These are phyloP conservation scores for Caradrina kadenii DNA, from an alignment of 2,888 invertebrate genomes.

Conservation along the genomic window DNA sequence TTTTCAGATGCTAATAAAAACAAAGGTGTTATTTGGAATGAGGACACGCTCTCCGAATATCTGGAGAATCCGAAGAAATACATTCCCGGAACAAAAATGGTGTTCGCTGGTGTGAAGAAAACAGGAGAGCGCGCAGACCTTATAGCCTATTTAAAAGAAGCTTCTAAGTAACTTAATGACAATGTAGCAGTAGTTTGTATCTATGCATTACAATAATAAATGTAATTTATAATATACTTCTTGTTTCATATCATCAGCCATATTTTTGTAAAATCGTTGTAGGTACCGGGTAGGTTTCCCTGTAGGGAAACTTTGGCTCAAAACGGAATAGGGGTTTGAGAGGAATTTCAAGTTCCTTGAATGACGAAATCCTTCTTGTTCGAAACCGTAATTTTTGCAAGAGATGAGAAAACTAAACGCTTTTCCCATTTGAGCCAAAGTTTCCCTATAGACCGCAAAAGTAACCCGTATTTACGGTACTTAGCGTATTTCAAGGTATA, in stretches of 20 bases:
- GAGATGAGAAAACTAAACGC: too few species aligned
- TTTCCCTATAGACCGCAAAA: too few species aligned
- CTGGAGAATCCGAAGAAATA: slow-evolving; percentile 99
- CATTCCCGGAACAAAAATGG: slow-evolving; percentile 99
- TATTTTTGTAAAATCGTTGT: background rate
- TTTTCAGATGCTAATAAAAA: slow-evolving; percentile 50
- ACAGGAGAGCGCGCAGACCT: slow-evolving; percentile 97
- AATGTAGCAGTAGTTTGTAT: slow-evolving; percentile 1
- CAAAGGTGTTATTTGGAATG: slow-evolving; percentile 97
- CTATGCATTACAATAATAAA: slow-evolving; percentile 31
- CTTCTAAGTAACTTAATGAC: slow-evolving; percentile 77
- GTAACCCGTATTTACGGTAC: too few species aligned
- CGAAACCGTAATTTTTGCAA: too few species aligned
- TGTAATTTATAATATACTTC: background rate
- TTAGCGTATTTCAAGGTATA: too few species aligned
- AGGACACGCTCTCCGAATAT: slow-evolving; percentile 98
- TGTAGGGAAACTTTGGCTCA: too few species aligned
- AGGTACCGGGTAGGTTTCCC: too few species aligned
- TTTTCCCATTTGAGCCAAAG: too few species aligned
- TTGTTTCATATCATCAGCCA: background rate
- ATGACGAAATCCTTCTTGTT: too few species aligned
- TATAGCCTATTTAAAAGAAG: slow-evolving; percentile 96
- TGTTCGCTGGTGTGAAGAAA: slow-evolving; percentile 99
- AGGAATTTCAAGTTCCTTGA: too few species aligned
- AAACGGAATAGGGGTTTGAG: too few species aligned